These are phyloP conservation scores for Oxytorus armatus DNA, from an alignment of 2,888 invertebrate genomes.

Conservation along the genomic window DNA sequence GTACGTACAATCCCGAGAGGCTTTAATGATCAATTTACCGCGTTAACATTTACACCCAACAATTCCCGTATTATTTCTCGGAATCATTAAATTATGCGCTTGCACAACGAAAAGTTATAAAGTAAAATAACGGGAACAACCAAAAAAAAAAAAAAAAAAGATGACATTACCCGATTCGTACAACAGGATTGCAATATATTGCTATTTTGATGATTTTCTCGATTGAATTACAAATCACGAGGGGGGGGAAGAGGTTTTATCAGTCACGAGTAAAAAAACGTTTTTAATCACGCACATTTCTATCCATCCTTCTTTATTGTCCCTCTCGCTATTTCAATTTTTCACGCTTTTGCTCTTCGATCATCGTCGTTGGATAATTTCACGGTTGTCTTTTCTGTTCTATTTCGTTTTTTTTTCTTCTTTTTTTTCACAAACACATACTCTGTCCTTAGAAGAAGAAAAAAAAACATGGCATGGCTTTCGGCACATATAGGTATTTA, in stretches of 20 bases:
- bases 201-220: too few species aligned
- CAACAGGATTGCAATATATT: too few species aligned
- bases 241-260: too few species aligned
- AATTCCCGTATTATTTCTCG: slow-evolving; percentile 18
- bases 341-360: slow-evolving; percentile 51
- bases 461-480: slow-evolving; percentile 79
- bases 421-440: slow-evolving; percentile 68
- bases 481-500: slow-evolving; percentile 75
- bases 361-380: slow-evolving; percentile 52
- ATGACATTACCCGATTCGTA: too few species aligned
- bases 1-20: neutral
- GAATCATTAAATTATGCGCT: too few species aligned
- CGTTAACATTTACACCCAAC: slow-evolving; percentile 28
- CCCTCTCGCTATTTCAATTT: slow-evolving; percentile 68
- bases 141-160: too few species aligned
- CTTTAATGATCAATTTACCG: slow-evolving; percentile 38
- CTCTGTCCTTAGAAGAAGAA: slow-evolving; percentile 70
- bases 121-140: too few species aligned
- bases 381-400: slow-evolving; percentile 59
- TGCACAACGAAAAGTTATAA: too few species aligned
- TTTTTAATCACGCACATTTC: slow-evolving; percentile 33
- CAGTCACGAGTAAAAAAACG: neutral
- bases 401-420: slow-evolving; percentile 61
- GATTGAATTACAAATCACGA: too few species aligned
- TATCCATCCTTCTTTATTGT: slow-evolving; percentile 68